Evolutionary conservation across 2,797 vertebrate species (phyloP), one percentile per base, ranked within the genome.

Genomic region (Pseudochirops cupreus): DNA sequence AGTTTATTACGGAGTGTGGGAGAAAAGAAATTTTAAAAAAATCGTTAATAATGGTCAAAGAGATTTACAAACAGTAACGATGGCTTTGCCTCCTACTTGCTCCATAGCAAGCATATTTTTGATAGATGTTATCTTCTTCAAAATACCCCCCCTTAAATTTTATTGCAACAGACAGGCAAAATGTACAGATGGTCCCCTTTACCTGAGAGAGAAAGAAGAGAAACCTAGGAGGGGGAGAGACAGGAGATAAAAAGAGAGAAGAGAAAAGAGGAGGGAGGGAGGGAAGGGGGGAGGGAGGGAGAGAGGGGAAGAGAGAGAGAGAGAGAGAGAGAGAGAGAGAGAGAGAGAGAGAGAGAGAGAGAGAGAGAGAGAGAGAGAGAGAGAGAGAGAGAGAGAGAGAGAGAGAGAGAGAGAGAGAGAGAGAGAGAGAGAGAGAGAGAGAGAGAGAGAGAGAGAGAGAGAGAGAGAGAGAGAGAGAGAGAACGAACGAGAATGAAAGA

Each of bases 221-320:
- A 82, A 82, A 82, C n/a, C 33, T 18, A 46, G n/a, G n/a, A 74
- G 6, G 39, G 24, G 9, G 3, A 87, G 74, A 1, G 67, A 14
- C 46, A 53, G 53, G 53, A 10, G 14, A 9, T 18, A 14, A 21
- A 18, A 21, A 39, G 5, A 21, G 6, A 39, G 6, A 0, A 82
- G 18, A 31, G 4, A 10, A 39, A 46, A 14, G 18, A 6, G 1
- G n/a, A 10, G n/a, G 7, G 7, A 12, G 58, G 2, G 3, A 9
- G 26, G 4, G 28, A 59, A 29, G 9, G 31, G 33, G 13, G 7
- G 31, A n/a, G 12, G 33, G 33, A 24, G 67, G 10, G 18, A 46
- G 9, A 5, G 6, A 39, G 5, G 39, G 5, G 4, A 1, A 14
- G 0, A 74, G 14, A 21, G 28, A 46, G 6, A 24, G 33, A n/a